Evolutionary conservation across 2,888 invertebrate species (phyloP).

Genomic region (Mactromeris polynyma): DNA sequence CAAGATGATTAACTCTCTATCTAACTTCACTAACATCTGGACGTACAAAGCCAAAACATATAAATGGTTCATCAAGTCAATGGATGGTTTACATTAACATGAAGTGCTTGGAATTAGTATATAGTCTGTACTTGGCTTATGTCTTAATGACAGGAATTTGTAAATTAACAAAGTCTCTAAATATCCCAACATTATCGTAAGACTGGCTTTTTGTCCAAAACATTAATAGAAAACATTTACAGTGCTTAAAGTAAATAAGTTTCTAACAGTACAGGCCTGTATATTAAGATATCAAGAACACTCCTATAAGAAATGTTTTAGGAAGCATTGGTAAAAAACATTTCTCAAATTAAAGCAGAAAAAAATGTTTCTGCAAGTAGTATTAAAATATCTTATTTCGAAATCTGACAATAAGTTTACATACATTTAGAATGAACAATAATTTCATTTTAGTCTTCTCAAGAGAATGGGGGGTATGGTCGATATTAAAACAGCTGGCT

Average conservation of each 20-base stretch:
- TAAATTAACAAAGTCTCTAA: conserved; percentile 15
- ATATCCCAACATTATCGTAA: not conserved
- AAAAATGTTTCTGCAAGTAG: not conserved
- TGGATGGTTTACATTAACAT: conserved; percentile 4
- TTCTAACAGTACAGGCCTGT: too few species aligned
- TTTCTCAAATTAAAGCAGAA: too few species aligned
- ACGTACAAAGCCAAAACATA: not conserved
- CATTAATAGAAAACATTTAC: too few species aligned
- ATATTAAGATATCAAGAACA: too few species aligned
- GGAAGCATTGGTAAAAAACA: too few species aligned
- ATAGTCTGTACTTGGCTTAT: not conserved
- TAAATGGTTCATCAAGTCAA: conserved; percentile 10
- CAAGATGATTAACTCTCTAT: conserved; percentile 5
- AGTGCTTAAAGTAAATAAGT: too few species aligned
- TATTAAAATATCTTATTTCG: not conserved
- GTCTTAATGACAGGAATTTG: conserved; percentile 8
- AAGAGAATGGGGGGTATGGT: not conserved
- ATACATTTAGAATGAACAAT: not conserved
- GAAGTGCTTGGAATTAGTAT: conserved; percentile 6
- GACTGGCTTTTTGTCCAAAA: not conserved
- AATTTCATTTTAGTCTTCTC: not conserved
- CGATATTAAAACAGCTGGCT: not conserved
- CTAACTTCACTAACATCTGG: not conserved
- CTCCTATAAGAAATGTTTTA: too few species aligned
- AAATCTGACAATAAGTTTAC: not conserved